A percentile compares a stretch with the other conserved stretches of the same genome.
Conservation (phyloP, 2,113 vertebrate species). For the Todiramphus chloris region DNA sequence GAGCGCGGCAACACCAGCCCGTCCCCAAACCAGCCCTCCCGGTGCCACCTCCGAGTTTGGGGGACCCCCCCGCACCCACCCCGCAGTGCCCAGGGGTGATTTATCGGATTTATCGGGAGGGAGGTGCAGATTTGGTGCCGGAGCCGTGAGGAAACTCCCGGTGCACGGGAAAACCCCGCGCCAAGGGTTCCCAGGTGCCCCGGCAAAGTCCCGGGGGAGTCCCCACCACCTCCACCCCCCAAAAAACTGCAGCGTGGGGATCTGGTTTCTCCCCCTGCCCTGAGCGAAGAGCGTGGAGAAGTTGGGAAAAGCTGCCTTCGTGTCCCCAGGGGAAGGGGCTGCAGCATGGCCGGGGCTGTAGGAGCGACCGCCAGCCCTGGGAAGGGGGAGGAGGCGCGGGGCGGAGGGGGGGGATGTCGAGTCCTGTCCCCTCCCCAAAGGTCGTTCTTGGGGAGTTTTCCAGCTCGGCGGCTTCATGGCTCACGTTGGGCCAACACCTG, state of each 20-base stretch:
- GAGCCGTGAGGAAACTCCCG: neutral
- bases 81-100: too few relatives aligned
- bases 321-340: neutral
- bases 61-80: too few relatives aligned
- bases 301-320: neutral
- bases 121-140: neutral
- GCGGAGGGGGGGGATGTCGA: too few relatives aligned
- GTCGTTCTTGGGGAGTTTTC: neutral
- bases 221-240: neutral
- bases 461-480: neutral
- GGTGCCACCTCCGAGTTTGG: too few relatives aligned
- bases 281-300: neutral
- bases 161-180: neutral
- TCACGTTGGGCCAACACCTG: neutral
- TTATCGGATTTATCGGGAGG: neutral
- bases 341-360: neutral
- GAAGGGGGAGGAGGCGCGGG: too few relatives aligned
- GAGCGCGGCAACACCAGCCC: too few relatives aligned
- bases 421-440: neutral
- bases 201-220: neutral
- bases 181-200: neutral
- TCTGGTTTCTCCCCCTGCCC: constrained; percentile 4
- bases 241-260: neutral
- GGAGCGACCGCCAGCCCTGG: neutral
- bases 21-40: too few relatives aligned